Conservation (phyloP, 2,888 invertebrate species). For the Molanna angustata region DNA sequence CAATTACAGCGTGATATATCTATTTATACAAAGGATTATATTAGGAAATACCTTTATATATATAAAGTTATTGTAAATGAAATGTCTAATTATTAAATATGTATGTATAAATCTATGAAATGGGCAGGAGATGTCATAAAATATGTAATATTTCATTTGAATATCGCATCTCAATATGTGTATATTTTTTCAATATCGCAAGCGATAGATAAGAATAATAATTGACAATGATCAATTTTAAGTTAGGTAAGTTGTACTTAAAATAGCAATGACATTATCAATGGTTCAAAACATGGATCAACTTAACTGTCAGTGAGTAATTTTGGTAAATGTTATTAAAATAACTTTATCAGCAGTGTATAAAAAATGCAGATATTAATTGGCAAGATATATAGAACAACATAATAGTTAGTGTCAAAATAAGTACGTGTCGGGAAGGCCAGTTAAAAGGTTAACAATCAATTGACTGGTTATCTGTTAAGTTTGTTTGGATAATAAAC, state of each 20-base stretch:
- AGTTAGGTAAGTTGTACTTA: slow-evolving; percentile 27
- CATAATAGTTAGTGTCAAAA: not conserved
- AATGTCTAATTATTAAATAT: too few relatives aligned
- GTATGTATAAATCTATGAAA: too few relatives aligned
- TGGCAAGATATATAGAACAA: not conserved
- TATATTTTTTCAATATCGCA: too few relatives aligned
- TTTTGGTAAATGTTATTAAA: too few relatives aligned
- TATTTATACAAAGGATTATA: too few relatives aligned
- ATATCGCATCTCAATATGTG: too few relatives aligned
- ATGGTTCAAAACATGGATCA: not conserved
- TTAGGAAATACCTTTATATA: too few relatives aligned
- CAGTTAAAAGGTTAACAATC: slow-evolving; percentile 59
- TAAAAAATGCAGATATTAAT: not conserved
- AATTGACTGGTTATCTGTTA: slow-evolving; percentile 47
- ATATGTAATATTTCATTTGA: too few relatives aligned
- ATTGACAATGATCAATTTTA: not conserved
- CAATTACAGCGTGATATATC: too few relatives aligned
- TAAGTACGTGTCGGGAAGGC: slow-evolving; percentile 21
- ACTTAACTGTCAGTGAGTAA: slow-evolving; percentile 4
- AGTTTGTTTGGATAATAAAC: slow-evolving; percentile 11
- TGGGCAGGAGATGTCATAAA: too few relatives aligned
- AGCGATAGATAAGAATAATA: too few relatives aligned
- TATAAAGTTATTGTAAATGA: too few relatives aligned
- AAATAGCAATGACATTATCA: slow-evolving; percentile 23
- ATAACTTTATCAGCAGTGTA: not conserved